Evolutionary conservation across 2,888 invertebrate genomes (phyloP), one percentile per base, ranked within the genome.

Genomic region (Pherbina coryleti): DNA sequence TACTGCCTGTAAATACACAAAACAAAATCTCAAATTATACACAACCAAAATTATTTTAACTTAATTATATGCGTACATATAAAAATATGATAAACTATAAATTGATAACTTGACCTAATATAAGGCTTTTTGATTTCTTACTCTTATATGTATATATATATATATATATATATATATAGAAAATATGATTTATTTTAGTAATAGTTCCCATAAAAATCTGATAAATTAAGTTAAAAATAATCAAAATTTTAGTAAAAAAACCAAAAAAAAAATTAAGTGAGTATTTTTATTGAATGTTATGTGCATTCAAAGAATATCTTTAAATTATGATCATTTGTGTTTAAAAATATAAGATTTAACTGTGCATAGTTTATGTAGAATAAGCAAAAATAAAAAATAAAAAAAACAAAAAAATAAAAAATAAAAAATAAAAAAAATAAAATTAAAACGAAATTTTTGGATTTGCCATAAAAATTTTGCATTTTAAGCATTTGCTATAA

Each of bases 1-100:
- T 31, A 74, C 74, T 64, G 74, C 74, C 74, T 74, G 74, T 74
- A 74, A 37, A 74, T 74, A 74, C 28, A 60, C 60, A 34, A 34
- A n/a, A n/a, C n/a, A n/a, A n/a, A n/a, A n/a, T n/a, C n/a, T 60
- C n/a, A 74, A 31, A 28, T 17, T n/a, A 31, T 17, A 64, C 17
- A 64, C 34, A 28, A 7, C 25, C 9, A 22, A 14, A 44, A 44
- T 11, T 44, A 11, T 44, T 44, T 44, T 11, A 25, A 11, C 5
- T 9, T n/a, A n/a, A n/a, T n/a, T n/a, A n/a, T 71, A 71, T 72
- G 37, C 37, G 60, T 17, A 44, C 44, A 66, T 28, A n/a, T 37
- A 67, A n/a, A 71, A 49, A 69, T 22, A 34, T 19, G 9, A 19
- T 22, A 25, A 25, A 55, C 9, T 19, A 62, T 62, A 25, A 25